phyloP scores from a whole-genome alignment of 1,140 invertebrate species.

The Trypoxylus dichotomus region DNA sequence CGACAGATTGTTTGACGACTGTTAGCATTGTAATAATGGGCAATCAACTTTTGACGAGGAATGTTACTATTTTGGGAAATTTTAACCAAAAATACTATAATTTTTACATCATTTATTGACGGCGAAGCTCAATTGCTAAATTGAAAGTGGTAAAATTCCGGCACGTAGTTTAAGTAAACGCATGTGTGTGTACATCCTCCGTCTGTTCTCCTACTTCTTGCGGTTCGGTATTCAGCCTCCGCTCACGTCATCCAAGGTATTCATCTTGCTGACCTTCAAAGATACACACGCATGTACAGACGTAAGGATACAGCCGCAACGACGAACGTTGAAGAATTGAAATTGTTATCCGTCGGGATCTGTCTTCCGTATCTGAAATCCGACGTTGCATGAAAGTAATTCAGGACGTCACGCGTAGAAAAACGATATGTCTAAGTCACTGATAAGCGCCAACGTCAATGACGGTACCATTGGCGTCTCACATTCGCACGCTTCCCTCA shows the following conservation, averaged over 20 bases:
- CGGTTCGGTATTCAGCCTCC: neutral
- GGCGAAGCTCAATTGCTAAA: no score
- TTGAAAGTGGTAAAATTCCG: no score
- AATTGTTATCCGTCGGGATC: conserved; percentile 20
- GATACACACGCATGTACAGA: neutral
- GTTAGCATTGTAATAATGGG: no score
- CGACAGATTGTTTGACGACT: no score
- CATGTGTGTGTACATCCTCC: no score
- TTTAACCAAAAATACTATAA: no score
- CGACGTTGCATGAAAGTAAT: conserved; percentile 32
- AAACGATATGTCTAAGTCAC: conserved; percentile 28
- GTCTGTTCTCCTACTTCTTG: neutral
- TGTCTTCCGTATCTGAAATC: conserved; percentile 26
- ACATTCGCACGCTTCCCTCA: neutral
- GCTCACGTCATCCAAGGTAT: neutral
- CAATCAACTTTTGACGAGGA: no score
- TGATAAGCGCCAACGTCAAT: conserved; percentile 18
- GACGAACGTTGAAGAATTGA: conserved; percentile 25
- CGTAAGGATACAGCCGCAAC: neutral
- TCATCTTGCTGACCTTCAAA: neutral
- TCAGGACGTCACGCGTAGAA: conserved; percentile 28
- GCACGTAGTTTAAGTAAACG: no score
- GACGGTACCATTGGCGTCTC: conserved; percentile 3
- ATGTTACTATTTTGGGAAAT: no score
- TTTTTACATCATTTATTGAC: no score